Base-by-base conservation (phyloP, 2,113 vertebrate genomes). In the Geothlypis trichas region DNA sequence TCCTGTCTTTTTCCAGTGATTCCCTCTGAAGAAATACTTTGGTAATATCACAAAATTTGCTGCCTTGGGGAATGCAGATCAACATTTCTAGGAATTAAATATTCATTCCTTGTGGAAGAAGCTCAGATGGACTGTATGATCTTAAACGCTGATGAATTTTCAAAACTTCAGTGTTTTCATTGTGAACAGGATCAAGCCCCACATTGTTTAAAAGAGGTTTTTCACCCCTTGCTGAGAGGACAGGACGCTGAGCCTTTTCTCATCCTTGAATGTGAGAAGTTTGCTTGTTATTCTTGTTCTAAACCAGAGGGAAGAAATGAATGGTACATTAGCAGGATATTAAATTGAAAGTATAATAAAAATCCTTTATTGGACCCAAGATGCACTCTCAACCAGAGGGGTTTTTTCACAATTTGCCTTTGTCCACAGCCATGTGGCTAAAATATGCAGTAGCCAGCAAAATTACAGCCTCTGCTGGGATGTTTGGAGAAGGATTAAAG, bases 401-500 rank as follows among this genome's bases (percentile, higher is more conserved):
- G 2, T 49, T 95, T 90, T 77, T 89, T 57, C 59, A 27, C 3
- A 4, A 19, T 78, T 72, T 39, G 27, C 20, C 37, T 54, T 79
- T 33, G 37, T 42, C 82, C 37, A 13, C 4, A 15, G 23, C 76
- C 44, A 2, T 21, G 46, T 80, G 63, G 28, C 35, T 72, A 11
- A 58, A 58, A 8, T 21, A 30, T 23, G 23, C 54, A 54, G 58
- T 28, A 88, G 41, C 0, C 0, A 5, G 62, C 54, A 87, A 76
- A 89, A 79, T 46, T 68, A 17, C 57, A 76, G 74, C 62, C 41
- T 63, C 61, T 75, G 31, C 77, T 73, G 57, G 11, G 77, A 79
- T 24, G 14, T 82, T 93, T 94, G 93, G 89, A 91, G 47, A 73
- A 33, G 49, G 58, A 75, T 76, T 58, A 95, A 89, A 89, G 87